Evolutionary conservation across 2,797 vertebrate species (phyloP).

Genomic region (Poeciliopsis gracilis): DNA sequence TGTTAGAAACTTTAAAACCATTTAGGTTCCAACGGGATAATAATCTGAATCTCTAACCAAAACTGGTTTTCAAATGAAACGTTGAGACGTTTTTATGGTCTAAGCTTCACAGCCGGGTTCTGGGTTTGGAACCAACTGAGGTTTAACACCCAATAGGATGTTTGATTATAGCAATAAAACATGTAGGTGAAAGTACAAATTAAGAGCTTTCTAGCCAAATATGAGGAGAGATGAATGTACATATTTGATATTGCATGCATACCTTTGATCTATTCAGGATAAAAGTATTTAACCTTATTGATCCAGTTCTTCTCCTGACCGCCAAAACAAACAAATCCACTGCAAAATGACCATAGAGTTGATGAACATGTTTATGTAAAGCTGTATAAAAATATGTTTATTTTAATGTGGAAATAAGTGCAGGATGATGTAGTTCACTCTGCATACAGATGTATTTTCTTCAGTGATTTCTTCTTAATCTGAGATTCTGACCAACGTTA

Average conservation of each 20-base stretch:
- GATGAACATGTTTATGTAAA: neutral
- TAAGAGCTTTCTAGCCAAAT: neutral
- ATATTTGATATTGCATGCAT: neutral
- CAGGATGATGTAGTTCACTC: neutral
- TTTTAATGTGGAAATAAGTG: neutral
- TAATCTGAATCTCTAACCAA: neutral
- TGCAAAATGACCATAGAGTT: neutral
- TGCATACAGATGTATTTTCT: conserved; percentile 9
- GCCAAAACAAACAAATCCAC: neutral
- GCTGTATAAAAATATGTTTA: neutral
- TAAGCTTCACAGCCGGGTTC: neutral
- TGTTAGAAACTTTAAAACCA: neutral
- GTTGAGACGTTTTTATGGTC: neutral
- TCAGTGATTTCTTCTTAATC: conserved; percentile 24
- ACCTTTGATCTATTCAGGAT: neutral
- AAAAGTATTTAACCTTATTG: neutral
- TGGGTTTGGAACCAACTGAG: neutral
- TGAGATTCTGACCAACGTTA: conserved; percentile 14
- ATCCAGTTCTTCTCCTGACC: neutral
- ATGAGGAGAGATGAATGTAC: neutral
- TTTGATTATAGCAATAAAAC: neutral
- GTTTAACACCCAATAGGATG: neutral
- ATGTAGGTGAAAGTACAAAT: neutral
- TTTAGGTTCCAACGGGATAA: neutral
- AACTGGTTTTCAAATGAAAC: neutral